Evolutionary conservation across 2,113 vertebrate species (phyloP).

Genomic region (Lophius piscatorius): DNA sequence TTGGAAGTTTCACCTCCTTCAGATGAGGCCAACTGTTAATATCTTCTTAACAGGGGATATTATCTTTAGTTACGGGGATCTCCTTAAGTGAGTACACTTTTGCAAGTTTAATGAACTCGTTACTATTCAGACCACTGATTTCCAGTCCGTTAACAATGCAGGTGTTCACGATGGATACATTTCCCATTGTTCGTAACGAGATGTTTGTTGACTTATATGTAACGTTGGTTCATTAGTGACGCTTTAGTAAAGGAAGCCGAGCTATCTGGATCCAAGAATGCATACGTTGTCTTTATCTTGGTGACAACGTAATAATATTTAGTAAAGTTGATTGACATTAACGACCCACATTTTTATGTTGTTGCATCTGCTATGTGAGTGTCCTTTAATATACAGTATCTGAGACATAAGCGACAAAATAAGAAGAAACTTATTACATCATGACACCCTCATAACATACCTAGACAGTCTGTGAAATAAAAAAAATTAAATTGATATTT

Average conservation of each 20-base stretch:
- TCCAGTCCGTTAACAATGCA: slow-evolving; percentile 21
- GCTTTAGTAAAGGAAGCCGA: slow-evolving; percentile 29
- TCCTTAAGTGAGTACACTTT: slow-evolving; percentile 28
- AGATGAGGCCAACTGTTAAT: slow-evolving; percentile 25
- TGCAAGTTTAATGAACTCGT: slow-evolving; percentile 36
- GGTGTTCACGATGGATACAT: slow-evolving; percentile 15
- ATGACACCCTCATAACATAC: no score
- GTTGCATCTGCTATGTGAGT: no score
- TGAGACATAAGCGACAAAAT: no score
- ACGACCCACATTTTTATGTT: no score
- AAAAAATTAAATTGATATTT: no score
- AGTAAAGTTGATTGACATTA: no score
- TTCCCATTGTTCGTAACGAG: slow-evolving; percentile 18
- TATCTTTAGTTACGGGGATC: slow-evolving; percentile 20
- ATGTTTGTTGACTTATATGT: slow-evolving; percentile 41
- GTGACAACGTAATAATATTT: no score
- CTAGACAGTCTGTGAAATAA: no score
- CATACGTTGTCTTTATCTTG: slow-evolving; percentile 15
- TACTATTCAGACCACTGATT: slow-evolving; percentile 11
- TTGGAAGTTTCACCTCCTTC: slow-evolving; percentile 22
- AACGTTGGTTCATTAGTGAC: slow-evolving; percentile 21
- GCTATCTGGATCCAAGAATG: slow-evolving; percentile 41
- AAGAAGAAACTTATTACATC: no score
- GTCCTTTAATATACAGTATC: no score
- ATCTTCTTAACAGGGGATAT: slow-evolving; percentile 27